Evolutionary conservation across 2,113 vertebrate genomes (phyloP), one percentile per base, ranked within the genome.

Genomic region (Eurystomus gularis): DNA sequence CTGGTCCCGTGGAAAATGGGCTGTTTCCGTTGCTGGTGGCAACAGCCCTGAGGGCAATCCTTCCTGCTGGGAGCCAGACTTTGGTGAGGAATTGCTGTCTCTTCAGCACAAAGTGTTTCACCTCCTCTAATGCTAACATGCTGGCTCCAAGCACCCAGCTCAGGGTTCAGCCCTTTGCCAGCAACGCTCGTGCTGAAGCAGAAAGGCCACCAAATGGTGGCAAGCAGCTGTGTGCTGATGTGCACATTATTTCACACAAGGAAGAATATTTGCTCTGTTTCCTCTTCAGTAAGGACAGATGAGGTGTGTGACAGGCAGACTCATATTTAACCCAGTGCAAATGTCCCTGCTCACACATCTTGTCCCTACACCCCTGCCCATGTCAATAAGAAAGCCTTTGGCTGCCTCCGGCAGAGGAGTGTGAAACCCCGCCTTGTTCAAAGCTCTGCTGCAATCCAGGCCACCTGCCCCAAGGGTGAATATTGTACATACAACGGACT

Each of bases 211-310:
- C 33, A 29, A 75, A 78, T 3, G 21, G 24, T 58, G 82, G 60
- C 55, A 62, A 66, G 65, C 73, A 78, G n/a, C 69, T 70, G 60
- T 1, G 5, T 6, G 33, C 54, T 66, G 69, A 3, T 28, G 55
- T 54, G 65, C 33, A 17, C 8, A 0, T 40, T 49, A n/a, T 51
- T 46, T 35, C 72, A 12, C 0, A 10, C 0, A 3, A 57, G 39
- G 29, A 75, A 55, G 46, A 44, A 6, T 9, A 31, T 4, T 29
- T 42, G 51, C 37, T 51, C 21, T 48, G 25, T 69, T 64, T 64
- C 64, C n/a, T 21, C 60, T n/a, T 37, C 52, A 28, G 42, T 19
- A 33, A 60, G 40, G 17, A 37, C 0, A 11, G 46, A 25, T 11
- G 82, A 52, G 33, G 9, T 12, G 42, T 28, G 58, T 72, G 72